phyloP scores from a whole-genome alignment of 2,888 invertebrate genomes.

The Oeneis ivallda region DNA sequence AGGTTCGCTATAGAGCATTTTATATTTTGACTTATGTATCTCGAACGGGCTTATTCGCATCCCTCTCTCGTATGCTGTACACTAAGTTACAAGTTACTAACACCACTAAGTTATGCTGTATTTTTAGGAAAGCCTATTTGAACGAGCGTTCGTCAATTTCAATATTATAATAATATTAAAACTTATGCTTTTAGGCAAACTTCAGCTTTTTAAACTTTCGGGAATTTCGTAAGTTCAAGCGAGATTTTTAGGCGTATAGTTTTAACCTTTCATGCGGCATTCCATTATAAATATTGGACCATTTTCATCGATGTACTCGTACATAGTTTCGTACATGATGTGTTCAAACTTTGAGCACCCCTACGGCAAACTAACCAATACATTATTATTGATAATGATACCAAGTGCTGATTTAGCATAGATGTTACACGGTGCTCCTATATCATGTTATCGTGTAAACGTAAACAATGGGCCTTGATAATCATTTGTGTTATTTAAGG shows the following conservation, averaged over 20 bases:
- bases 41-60: no score
- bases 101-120: no score
- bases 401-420: neutral
- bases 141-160: neutral
- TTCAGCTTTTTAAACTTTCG: neutral
- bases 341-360: slow-evolving; percentile 1
- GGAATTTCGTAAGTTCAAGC: neutral
- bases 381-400: slow-evolving; percentile 9
- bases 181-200: neutral
- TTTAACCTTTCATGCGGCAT: neutral
- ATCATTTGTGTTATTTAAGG: neutral
- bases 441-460: neutral
- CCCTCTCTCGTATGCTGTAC: no score
- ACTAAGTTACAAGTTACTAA: no score
- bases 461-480: neutral
- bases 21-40: no score
- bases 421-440: neutral
- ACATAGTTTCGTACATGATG: slow-evolving; percentile 5
- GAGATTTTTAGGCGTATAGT: neutral
- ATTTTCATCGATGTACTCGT: neutral
- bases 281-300: slow-evolving; percentile 7
- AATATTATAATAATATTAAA: neutral
- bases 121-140: neutral
- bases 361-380: neutral
- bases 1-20: neutral